Base-by-base conservation (phyloP, 1,140 invertebrate genomes). In the Leptopilina boulardi region DNA sequence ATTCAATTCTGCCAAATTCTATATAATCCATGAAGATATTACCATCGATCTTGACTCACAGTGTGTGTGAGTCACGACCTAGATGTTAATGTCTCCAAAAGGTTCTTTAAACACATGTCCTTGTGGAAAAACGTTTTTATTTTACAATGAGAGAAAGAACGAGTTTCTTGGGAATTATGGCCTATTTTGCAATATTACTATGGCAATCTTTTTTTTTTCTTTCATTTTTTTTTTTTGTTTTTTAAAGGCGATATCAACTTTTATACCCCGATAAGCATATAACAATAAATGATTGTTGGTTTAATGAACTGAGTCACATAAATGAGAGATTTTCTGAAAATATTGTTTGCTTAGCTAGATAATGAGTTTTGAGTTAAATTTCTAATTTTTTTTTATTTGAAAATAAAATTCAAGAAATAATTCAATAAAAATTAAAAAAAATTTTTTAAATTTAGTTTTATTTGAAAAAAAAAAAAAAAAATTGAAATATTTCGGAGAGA, bases 31-130 rank as follows among this genome's bases (percentile, higher is more conserved):
- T 26, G 59, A 30, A 4, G 13, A 66, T 10, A 30, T 66, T 30
- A 66, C n/a, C 23, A 66, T 66, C 59, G 59, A 30, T 66, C 59
- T 66, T 66, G 23, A 30, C 59, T 66, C 59, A 5, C 2, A 3
- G 34, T 38, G 2, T 34, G 26, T 66, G 59, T 66, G 59, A 66
- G 59, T 66, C 59, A 66, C 26, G 59, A 66, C 59, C 59, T 66
- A 18, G 26, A 34, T 66, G 23, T 30, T 66, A 66, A 66, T 66
- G 59, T 66, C 59, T 30, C 59, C 59, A 30, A 66, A 66, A 66
- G 59, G 59, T 66, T 66, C 23, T 66, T 66, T 30, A 30, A 66
- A 66, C 15, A 66, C 23, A 11, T 66, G 15, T 66, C 59, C 26
- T 66, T 66, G 21, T 30, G 21, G 59, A 66, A 66, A 66, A 10